Percentiles rank a stretch among this genome's conserved stretches.
Evolutionary conservation across 2,113 vertebrate genomes (phyloP).

Genomic region (Ramphastos sulfuratus): DNA sequence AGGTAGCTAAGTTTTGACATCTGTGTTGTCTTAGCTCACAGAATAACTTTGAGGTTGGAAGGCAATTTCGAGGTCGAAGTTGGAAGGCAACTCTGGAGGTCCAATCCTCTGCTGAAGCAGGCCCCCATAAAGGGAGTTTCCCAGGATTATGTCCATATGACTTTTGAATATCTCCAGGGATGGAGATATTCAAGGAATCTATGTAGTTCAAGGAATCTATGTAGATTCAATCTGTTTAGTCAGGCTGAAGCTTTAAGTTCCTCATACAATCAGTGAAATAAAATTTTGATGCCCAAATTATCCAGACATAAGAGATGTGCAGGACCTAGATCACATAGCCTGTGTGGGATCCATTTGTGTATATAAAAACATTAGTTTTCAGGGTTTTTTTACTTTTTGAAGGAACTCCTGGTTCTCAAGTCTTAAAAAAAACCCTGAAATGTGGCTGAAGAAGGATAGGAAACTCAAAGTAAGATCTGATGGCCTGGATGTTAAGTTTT

Average conservation of each 20-base stretch:
- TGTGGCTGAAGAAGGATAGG: too few relatives aligned
- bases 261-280: neutral
- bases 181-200: neutral
- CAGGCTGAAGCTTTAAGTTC: neutral
- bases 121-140: fast-evolving
- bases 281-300: neutral
- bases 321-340: too few relatives aligned
- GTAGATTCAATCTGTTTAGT: neutral
- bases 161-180: neutral
- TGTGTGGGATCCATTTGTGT: too few relatives aligned
- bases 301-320: neutral
- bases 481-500: too few relatives aligned
- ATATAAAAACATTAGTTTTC: too few relatives aligned
- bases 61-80: neutral
- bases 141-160: fast-evolving
- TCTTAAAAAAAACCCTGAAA: too few relatives aligned
- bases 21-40: neutral
- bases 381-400: too few relatives aligned
- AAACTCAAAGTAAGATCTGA: too few relatives aligned
- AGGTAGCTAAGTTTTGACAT: neutral
- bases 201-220: neutral
- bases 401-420: too few relatives aligned
- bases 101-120: neutral
- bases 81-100: neutral
- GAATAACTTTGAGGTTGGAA: neutral